Conservation (phyloP, 2,797 vertebrate genomes). For the Prionace glauca region DNA sequence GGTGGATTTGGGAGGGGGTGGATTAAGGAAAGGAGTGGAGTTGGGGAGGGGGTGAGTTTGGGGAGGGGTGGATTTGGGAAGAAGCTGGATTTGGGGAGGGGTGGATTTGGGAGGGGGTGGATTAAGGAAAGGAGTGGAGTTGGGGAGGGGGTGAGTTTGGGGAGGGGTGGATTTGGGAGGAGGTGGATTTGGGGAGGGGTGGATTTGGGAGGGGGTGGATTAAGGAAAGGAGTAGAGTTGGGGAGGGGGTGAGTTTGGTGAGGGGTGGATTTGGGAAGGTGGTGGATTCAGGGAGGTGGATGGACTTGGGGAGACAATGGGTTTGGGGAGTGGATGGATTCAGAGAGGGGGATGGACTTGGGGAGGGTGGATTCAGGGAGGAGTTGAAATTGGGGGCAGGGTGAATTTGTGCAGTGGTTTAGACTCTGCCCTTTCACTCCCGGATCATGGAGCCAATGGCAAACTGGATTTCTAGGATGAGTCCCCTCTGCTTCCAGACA, state of each 20-base stretch:
- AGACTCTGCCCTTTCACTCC: background rate
- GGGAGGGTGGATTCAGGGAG: too few species aligned
- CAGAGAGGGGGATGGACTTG: too few species aligned
- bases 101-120: too few species aligned
- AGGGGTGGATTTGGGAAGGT: background rate
- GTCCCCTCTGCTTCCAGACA: background rate
- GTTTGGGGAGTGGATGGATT: background rate
- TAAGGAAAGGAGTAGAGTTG: too few species aligned
- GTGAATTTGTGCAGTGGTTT: background rate
- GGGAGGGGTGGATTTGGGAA: too few species aligned
- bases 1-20: background rate
- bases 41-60: background rate
- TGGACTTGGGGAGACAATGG: too few species aligned
- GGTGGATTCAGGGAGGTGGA: background rate
- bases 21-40: background rate
- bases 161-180: too few species aligned
- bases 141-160: too few species aligned
- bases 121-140: too few species aligned
- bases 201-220: background rate
- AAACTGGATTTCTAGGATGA: background rate
- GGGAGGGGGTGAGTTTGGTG: background rate
- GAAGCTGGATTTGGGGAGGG: too few species aligned
- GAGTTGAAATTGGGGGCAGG: background rate
- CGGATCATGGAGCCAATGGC: background rate
- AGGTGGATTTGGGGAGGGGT: background rate